phyloP scores from a whole-genome alignment of 1,140 invertebrate genomes.

The Brachionus sp. region DNA sequence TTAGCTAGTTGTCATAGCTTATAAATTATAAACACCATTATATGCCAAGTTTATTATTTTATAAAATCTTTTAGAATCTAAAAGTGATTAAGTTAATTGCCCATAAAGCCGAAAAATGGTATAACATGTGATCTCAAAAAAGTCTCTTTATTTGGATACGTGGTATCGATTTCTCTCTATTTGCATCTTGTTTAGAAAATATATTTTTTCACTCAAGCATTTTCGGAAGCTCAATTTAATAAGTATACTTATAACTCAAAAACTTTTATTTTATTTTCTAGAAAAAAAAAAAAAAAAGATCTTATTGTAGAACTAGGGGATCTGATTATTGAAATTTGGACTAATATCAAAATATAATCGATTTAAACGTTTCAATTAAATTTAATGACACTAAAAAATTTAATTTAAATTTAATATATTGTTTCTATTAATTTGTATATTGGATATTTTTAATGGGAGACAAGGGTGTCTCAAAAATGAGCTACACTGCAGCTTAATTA shows the following conservation, averaged over 20 bases:
- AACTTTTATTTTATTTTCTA: neutral
- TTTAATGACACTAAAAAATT: neutral
- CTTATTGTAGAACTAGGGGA: neutral
- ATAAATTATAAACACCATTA: neutral
- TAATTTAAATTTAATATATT: slow-evolving; percentile 10
- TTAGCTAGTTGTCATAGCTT: neutral
- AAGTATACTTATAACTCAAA: neutral
- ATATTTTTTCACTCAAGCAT: neutral
- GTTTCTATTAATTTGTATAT: neutral
- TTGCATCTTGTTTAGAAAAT: slow-evolving; percentile 6
- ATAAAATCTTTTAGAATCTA: neutral
- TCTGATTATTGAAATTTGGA: neutral
- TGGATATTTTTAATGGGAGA: slow-evolving; percentile 16
- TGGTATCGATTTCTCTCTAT: slow-evolving; percentile 1
- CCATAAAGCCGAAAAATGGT: neutral
- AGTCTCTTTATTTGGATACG: slow-evolving; percentile 3
- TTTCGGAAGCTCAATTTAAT: neutral
- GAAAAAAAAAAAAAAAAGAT: neutral
- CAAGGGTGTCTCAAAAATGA: neutral
- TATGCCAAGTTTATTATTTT: neutral
- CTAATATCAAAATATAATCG: neutral
- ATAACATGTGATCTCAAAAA: neutral
- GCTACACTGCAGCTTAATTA: neutral
- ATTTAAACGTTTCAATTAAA: neutral
- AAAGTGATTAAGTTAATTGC: neutral